Percentiles rank a stretch among this genome's conserved stretches.
These are phyloP conservation scores for Tribolium freemani DNA, from an alignment of 2,888 invertebrate genomes.

Conservation along the genomic window DNA sequence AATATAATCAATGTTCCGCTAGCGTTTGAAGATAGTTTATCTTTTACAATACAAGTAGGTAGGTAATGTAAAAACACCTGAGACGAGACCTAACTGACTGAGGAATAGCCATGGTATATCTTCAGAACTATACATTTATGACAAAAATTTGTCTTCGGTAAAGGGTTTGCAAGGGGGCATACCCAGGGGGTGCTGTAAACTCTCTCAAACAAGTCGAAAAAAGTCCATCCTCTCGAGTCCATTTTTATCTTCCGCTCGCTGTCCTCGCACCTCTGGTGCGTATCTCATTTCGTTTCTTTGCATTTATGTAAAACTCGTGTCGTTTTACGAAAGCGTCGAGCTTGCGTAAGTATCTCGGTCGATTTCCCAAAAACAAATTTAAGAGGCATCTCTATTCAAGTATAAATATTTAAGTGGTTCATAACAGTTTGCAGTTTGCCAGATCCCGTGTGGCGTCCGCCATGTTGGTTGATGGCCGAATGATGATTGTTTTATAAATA, in stretches of 20 bases:
- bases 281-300: not conserved
- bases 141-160: too few relatives aligned
- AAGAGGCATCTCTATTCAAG: constrained; percentile 69
- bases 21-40: too few relatives aligned
- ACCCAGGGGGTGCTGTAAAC: too few relatives aligned
- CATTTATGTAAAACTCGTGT: constrained; percentile 5
- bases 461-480: constrained; percentile 70
- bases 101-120: too few relatives aligned
- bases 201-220: not conserved
- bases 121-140: too few relatives aligned
- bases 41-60: too few relatives aligned
- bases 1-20: too few relatives aligned
- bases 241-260: not conserved
- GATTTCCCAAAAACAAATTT: constrained; percentile 65
- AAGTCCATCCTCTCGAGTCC: not conserved
- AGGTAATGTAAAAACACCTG: too few relatives aligned
- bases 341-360: constrained; percentile 38
- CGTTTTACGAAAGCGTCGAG: constrained; percentile 1
- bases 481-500: constrained; percentile 71
- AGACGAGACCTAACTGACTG: too few relatives aligned
- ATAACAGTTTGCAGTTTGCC: constrained; percentile 68
- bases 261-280: not conserved
- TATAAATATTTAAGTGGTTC: constrained; percentile 69
- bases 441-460: constrained; percentile 65
- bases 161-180: too few relatives aligned